Evolutionary conservation across 2,113 vertebrate species (phyloP).

Genomic region (Tichodroma muraria): DNA sequence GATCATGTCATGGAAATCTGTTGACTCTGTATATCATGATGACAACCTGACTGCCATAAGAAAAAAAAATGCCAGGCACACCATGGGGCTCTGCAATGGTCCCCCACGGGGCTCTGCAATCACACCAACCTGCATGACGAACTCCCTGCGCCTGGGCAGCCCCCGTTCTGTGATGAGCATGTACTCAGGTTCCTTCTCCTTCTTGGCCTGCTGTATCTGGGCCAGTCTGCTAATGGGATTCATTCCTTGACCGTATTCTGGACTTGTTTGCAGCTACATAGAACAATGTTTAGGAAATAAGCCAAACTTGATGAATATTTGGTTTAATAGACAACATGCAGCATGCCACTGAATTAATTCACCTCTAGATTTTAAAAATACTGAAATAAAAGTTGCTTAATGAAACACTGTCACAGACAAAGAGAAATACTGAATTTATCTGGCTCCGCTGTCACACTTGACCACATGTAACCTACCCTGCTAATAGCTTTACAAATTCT

Average conservation of each 20-base stretch:
- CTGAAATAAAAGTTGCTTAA: not conserved
- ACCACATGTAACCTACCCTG: not conserved
- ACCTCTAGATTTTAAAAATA: not conserved
- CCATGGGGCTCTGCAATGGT: too few relatives aligned
- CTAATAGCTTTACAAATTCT: not conserved
- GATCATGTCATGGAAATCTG: not conserved
- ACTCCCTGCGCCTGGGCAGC: conserved; percentile 91
- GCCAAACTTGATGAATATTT: not conserved
- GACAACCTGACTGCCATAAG: not conserved
- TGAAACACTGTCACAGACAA: not conserved
- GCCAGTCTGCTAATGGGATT: conserved; percentile 97
- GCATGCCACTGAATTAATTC: not conserved
- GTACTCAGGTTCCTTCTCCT: conserved; percentile 97
- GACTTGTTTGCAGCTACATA: conserved; percentile 86
- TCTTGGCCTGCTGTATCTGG: conserved; percentile 98
- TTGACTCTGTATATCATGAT: not conserved
- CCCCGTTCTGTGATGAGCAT: conserved; percentile 89
- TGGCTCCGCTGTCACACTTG: not conserved
- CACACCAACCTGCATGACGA: conserved; percentile 92
- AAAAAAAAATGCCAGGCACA: not conserved
- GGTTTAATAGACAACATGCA: not conserved
- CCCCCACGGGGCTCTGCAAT: not conserved
- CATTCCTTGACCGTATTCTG: conserved; percentile 95
- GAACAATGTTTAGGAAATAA: conserved; percentile 3
- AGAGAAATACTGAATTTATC: not conserved